Evolutionary conservation across 2,888 invertebrate species (phyloP), one percentile per base, ranked within the genome.

Genomic region (Pseudococcus viburni): DNA sequence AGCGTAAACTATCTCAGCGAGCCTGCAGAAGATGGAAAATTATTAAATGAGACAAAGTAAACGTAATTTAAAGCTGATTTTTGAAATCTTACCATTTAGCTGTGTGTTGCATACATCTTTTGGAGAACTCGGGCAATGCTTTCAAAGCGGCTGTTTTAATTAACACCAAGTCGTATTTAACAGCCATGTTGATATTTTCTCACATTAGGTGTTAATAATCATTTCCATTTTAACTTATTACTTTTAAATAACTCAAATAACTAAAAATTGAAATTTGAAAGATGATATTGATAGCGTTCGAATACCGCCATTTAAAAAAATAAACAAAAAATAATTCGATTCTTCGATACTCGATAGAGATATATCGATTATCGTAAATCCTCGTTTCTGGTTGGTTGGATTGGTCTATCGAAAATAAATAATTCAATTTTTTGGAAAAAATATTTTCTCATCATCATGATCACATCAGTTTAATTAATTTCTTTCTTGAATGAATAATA

Each of bases 1-100:
- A 0, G 96, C 94, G 91, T 93, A 95, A 92, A 96, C 96, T 91
- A 98, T 92, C 92, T 98, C 97, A 0, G 97, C 94, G 89, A 97
- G 93, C 94, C 94, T 94, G 90, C 11, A 91, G 33, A 77, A 26
- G 48, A 77, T 26, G 12, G n/a, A 7, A 17, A 2, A n/a, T 9
- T 6, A 55, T 55, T 55, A 15, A 22, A 73, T 77, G 33, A 73
- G 8, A 39, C 39, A 17, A n/a, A 15, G 15, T 51, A 17, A 1
- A n/a, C 17, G n/a, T 12, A 15, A 59, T 59, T 59, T 1, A n/a
- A 59, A 22, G 19, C 9, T 8, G 22, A 64, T 55, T n/a, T 17
- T 1, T n/a, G n/a, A 22, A 12, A 22, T 9, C 64, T 64, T 91
- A 92, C 97, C 97, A 97, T 93, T 97, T 97, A 26, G 95, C 95